phyloP scores from a whole-genome alignment of 2,113 vertebrate species.

The Sitta europaea region DNA sequence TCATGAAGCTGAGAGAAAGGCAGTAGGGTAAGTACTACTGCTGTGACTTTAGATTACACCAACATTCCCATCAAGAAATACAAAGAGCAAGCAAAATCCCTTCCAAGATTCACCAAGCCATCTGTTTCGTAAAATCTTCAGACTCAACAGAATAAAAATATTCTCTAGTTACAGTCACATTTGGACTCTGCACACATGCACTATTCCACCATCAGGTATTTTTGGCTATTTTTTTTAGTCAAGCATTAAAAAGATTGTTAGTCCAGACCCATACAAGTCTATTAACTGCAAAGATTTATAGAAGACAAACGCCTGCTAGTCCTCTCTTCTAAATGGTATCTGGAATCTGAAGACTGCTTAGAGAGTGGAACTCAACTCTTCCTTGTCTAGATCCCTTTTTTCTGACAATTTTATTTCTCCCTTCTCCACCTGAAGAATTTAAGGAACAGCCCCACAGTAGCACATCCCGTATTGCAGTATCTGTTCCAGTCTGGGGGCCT shows the following conservation, averaged over 20 bases:
- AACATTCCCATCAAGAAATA: not conserved
- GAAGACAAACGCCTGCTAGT: not conserved
- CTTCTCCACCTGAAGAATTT: not conserved
- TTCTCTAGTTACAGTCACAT: not conserved
- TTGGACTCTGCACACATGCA: not conserved
- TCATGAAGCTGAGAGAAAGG: not conserved
- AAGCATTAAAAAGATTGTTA: not conserved
- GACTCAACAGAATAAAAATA: not conserved
- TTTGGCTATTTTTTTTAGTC: not conserved
- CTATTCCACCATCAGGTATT: not conserved
- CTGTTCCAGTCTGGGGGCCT: not conserved
- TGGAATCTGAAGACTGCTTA: not conserved
- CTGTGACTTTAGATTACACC: not conserved
- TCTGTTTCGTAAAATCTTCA: not conserved
- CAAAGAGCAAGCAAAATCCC: not conserved
- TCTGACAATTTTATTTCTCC: not conserved
- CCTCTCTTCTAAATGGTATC: not conserved
- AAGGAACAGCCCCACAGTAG: not conserved
- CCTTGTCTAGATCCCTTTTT: not conserved
- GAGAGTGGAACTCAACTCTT: not conserved
- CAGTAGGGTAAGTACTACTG: not conserved
- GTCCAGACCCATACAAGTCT: not conserved
- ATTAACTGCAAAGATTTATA: not conserved
- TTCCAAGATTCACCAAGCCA: not conserved
- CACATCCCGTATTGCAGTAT: not conserved